phyloP scores from a whole-genome alignment of 30 jellyfish, hydroid and myxozoan genomes.

The Nemopilema nomurai region DNA sequence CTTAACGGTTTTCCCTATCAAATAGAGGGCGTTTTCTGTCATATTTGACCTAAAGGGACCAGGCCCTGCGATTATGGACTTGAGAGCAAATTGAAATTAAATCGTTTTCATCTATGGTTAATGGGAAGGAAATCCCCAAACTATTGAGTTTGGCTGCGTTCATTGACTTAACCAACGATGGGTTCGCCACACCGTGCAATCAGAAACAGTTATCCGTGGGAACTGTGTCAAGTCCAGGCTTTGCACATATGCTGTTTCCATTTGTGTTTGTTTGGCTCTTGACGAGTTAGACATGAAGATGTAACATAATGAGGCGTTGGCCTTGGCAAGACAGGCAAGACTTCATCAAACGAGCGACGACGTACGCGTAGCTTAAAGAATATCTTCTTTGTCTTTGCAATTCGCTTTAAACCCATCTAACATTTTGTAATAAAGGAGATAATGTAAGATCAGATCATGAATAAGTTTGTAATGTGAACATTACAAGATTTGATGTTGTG shows the following conservation, averaged over 20 bases:
- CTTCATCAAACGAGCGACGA: not conserved
- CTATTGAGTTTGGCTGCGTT: not conserved
- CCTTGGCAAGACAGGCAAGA: not conserved
- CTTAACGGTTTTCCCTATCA: not conserved
- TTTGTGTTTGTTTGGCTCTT: not conserved
- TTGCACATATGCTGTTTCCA: not conserved
- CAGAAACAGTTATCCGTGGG: not conserved
- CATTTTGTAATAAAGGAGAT: conserved; percentile 22
- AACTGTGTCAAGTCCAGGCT: not conserved
- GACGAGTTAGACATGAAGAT: not conserved
- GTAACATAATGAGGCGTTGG: not conserved
- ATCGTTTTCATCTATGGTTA: not conserved
- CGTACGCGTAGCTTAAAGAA: not conserved
- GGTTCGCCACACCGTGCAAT: not conserved
- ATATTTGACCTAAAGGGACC: not conserved
- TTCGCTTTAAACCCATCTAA: conserved; percentile 18
- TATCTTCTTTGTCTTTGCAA: not conserved
- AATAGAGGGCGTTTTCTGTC: not conserved
- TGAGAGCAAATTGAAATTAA: not conserved
- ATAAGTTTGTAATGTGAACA: conserved; percentile 8
- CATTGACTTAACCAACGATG: not conserved
- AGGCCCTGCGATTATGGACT: not conserved
- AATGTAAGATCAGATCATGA: conserved; percentile 11
- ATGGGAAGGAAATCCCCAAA: not conserved
- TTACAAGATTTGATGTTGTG: conserved; percentile 2